phyloP scores from a whole-genome alignment of 2,797 vertebrate species.

The Sebastes miniatus region DNA sequence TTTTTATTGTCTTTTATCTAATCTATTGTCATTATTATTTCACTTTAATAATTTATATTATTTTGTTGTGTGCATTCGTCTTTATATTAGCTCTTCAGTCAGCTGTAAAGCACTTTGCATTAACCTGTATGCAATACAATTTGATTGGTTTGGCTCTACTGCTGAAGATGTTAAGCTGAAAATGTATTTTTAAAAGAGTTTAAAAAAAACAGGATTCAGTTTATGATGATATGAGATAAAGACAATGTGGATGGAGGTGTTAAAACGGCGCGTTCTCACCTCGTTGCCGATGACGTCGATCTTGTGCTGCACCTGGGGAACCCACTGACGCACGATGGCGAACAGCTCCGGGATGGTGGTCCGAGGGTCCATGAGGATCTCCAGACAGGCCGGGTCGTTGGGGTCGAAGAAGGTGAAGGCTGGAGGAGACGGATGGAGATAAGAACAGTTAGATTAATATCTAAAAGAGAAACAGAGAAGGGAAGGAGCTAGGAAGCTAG shows the following conservation, averaged over 20 bases:
- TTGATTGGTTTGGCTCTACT: not conserved
- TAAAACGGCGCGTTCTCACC: slow-evolving; percentile 66
- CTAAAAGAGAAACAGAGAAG: no score
- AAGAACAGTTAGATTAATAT: no score
- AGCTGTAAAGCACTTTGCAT: not conserved
- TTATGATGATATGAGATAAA: no score
- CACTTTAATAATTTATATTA: not conserved
- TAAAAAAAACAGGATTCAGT: no score
- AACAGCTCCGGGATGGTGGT: slow-evolving; percentile 91
- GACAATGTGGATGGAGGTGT: no score
- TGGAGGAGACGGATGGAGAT: slow-evolving; percentile 42
- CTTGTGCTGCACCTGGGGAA: slow-evolving; percentile 94
- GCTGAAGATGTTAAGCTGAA: no score
- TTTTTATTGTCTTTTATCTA: not conserved
- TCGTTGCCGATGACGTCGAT: slow-evolving; percentile 92
- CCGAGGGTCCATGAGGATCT: slow-evolving; percentile 87
- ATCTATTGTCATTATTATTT: not conserved
- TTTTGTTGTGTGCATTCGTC: not conserved
- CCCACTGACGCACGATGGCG: slow-evolving; percentile 93
- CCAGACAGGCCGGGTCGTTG: slow-evolving; percentile 90
- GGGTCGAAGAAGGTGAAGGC: slow-evolving; percentile 95
- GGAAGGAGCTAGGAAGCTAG: no score
- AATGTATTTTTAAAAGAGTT: no score
- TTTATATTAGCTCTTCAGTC: not conserved
- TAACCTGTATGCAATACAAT: not conserved